Evolutionary conservation across 2,113 vertebrate genomes (phyloP).

Genomic region (Dipodomys stephensi): DNA sequence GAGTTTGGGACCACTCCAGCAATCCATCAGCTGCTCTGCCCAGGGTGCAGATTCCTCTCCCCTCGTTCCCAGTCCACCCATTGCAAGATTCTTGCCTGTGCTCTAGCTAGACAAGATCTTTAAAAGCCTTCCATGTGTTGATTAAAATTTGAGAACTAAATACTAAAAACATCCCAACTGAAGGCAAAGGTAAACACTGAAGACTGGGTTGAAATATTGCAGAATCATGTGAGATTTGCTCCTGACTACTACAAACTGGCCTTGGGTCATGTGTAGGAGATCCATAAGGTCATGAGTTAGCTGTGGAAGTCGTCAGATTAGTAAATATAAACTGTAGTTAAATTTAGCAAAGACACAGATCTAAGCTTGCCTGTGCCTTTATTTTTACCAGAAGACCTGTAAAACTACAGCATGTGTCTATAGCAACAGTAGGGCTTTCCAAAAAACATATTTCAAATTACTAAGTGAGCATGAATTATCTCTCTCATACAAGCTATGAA

Average conservation of each 20-base stretch:
- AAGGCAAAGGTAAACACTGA: not conserved
- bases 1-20: no score
- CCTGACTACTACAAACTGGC: conserved; percentile 45
- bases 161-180: no score
- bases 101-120: no score
- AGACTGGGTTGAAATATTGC: not conserved
- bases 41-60: no score
- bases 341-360: conserved; percentile 88
- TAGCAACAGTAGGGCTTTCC: conserved; percentile 90
- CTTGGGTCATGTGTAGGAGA: conserved; percentile 29
- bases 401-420: conserved; percentile 87
- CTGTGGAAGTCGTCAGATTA: conserved; percentile 89
- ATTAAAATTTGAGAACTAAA: no score
- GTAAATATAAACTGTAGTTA: conserved; percentile 87
- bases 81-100: no score
- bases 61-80: no score
- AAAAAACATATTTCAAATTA: conserved; percentile 93
- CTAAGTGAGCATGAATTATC: conserved; percentile 88
- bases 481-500: conserved; percentile 93
- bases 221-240: not conserved
- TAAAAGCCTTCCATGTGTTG: no score
- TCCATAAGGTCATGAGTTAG: conserved; percentile 86
- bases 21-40: no score
- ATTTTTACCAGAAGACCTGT: conserved; percentile 86
- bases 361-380: conserved; percentile 84